phyloP scores from a whole-genome alignment of 1,140 invertebrate species.

The Trichonephila inaurata region DNA sequence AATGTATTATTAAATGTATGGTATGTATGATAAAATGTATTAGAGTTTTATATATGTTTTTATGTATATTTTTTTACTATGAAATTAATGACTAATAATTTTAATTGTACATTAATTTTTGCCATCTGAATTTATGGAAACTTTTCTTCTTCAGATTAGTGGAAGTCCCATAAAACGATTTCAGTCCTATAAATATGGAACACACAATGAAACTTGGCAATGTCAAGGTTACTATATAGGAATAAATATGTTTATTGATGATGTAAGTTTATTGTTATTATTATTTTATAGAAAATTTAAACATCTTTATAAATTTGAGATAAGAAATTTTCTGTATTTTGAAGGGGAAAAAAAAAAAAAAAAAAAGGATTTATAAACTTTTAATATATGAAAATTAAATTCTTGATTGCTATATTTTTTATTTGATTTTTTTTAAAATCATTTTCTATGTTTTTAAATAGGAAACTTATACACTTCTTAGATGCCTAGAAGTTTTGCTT shows the following conservation, averaged over 20 bases:
- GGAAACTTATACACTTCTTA: no score
- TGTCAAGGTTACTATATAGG: conserved; percentile 84
- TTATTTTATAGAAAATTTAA: not conserved
- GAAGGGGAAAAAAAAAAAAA: no score
- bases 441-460: no score
- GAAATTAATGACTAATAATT: no score
- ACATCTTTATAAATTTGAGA: not conserved
- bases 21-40: no score
- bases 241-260: conserved; percentile 83
- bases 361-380: not conserved
- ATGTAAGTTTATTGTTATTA: conserved; percentile 70
- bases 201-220: conserved; percentile 94
- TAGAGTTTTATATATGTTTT: no score
- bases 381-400: not conserved
- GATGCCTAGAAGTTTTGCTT: no score
- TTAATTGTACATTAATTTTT: no score
- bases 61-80: no score
- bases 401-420: not conserved
- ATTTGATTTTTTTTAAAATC: no score
- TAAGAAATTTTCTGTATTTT: not conserved
- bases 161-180: conserved; percentile 85
- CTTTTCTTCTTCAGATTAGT: conserved; percentile 72
- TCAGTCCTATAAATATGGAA: conserved; percentile 87
- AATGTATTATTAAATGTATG: no score
- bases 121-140: no score